Evolutionary conservation across 1,140 invertebrate species (phyloP).

Genomic region (Drosophila trapezifrons): DNA sequence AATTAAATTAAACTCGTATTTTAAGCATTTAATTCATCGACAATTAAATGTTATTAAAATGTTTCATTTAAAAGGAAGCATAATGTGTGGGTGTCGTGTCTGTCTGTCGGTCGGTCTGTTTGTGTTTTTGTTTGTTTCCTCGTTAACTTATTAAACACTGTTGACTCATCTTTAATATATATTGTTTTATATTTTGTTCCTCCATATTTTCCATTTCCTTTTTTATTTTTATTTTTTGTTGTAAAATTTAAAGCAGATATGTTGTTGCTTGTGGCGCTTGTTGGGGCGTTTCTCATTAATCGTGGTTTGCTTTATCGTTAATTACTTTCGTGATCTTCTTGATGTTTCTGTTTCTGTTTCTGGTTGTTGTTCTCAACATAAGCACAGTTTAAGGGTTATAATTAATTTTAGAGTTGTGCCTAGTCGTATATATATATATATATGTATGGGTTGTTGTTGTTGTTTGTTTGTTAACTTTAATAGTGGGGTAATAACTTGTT

Average conservation of each 20-base stretch:
- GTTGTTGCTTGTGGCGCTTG: slow-evolving; percentile 81
- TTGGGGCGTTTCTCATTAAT: slow-evolving; percentile 53
- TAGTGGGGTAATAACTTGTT: slow-evolving; percentile 76
- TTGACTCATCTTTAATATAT: slow-evolving; percentile 66
- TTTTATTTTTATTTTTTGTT: slow-evolving; percentile 44
- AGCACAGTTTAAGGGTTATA: slow-evolving; percentile 76
- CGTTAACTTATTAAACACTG: slow-evolving; percentile 54
- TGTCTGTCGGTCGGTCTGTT: slow-evolving; percentile 30
- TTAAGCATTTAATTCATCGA: slow-evolving; percentile 59
- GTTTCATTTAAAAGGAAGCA: slow-evolving; percentile 82
- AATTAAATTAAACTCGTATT: slow-evolving; percentile 66
- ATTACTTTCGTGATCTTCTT: slow-evolving; percentile 53
- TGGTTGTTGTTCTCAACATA: slow-evolving; percentile 69
- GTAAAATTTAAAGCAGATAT: slow-evolving; percentile 80
- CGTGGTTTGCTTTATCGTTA: slow-evolving; percentile 30
- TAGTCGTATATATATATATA: slow-evolving; percentile 58
- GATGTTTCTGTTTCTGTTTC: slow-evolving; percentile 23
- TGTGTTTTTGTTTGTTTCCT: slow-evolving; percentile 24
- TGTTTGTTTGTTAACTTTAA: slow-evolving; percentile 74
- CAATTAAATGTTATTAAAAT: slow-evolving; percentile 76
- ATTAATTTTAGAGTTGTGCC: slow-evolving; percentile 78
- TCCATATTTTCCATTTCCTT: slow-evolving; percentile 17
- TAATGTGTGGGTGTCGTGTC: slow-evolving; percentile 63
- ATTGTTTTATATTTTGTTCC: slow-evolving; percentile 23
- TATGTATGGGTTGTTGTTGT: slow-evolving; percentile 56